Conservation (phyloP, 2,888 invertebrate genomes). For the Synanthedon formicaeformis region DNA sequence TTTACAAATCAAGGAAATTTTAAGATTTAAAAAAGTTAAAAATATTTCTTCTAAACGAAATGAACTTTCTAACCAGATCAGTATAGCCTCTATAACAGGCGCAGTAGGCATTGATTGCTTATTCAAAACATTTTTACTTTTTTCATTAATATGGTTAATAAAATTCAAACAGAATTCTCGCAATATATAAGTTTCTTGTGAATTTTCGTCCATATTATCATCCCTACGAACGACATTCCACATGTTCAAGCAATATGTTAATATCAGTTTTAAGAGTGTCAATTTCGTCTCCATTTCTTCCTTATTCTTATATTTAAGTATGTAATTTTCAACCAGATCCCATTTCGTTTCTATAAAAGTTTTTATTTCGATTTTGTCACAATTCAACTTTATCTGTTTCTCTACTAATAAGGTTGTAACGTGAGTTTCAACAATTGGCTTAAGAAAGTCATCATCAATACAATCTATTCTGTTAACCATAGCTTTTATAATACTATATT, state of each 20-base stretch:
- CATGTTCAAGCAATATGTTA: conserved; percentile 12
- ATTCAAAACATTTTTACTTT: conserved; percentile 3
- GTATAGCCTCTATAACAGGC: conserved; percentile 15
- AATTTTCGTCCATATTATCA: not conserved
- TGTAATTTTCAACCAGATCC: conserved; percentile 16
- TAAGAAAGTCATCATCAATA: conserved; percentile 19
- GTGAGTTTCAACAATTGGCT: conserved; percentile 21
- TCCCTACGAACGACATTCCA: conserved; percentile 12
- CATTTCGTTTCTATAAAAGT: conserved; percentile 19
- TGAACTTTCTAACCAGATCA: conserved; percentile 10
- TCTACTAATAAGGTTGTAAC: conserved; percentile 15
- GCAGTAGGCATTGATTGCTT: conserved; percentile 7
- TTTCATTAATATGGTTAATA: conserved; percentile 9
- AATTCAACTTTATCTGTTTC: conserved; percentile 7
- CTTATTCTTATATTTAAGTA: conserved; percentile 10
- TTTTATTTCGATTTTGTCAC: conserved; percentile 4
- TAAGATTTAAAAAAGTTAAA: conserved; percentile 20
- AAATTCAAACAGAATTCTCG: conserved; percentile 13
- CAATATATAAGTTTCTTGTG: conserved; percentile 4
- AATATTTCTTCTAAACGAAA: conserved; percentile 18
- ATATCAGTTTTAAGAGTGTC: conserved; percentile 12
- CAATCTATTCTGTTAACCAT: conserved; percentile 15
- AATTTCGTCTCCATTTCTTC: conserved; percentile 10
- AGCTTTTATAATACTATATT: conserved; percentile 12
- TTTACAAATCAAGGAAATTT: conserved; percentile 13